A percentile compares a stretch with the other conserved stretches of the same genome.
These are phyloP conservation scores for Nematopogon swammerdamellus DNA, from an alignment of 2,888 invertebrate species.

Conservation along the genomic window DNA sequence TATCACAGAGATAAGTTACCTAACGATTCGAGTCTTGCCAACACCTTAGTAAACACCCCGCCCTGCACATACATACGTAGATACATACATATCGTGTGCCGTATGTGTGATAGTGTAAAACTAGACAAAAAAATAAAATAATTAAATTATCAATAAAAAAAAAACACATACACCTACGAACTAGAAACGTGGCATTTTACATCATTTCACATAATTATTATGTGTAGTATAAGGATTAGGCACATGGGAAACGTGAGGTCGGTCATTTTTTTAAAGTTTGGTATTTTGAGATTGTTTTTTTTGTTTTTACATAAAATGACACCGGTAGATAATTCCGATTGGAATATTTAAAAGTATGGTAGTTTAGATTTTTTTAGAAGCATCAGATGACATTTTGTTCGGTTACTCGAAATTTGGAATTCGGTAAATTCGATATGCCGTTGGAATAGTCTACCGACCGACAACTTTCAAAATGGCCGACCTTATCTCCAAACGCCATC, in stretches of 20 bases:
- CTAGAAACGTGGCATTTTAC: constrained; percentile 35
- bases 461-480: not conserved
- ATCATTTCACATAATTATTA: not conserved
- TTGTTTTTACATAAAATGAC: too few species aligned
- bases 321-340: too few species aligned
- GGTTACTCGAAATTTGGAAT: too few species aligned
- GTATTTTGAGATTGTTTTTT: too few species aligned
- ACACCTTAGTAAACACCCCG: not conserved
- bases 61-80: not conserved
- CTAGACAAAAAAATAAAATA: constrained; percentile 11
- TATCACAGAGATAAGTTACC: constrained; percentile 3
- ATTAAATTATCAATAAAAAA: constrained; percentile 39
- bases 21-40: constrained; percentile 1
- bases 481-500: not conserved
- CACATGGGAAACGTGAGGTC: not conserved
- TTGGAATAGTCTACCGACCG: too few species aligned
- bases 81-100: not conserved
- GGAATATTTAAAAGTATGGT: too few species aligned
- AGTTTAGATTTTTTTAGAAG: too few species aligned
- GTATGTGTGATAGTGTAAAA: constrained; percentile 1
- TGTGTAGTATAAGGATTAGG: not conserved
- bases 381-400: too few species aligned
- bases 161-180: constrained; percentile 41
- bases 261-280: not conserved
- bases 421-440: too few species aligned